These are phyloP conservation scores for Tuta absoluta DNA, from an alignment of 2,888 invertebrate species.

Conservation along the genomic window DNA sequence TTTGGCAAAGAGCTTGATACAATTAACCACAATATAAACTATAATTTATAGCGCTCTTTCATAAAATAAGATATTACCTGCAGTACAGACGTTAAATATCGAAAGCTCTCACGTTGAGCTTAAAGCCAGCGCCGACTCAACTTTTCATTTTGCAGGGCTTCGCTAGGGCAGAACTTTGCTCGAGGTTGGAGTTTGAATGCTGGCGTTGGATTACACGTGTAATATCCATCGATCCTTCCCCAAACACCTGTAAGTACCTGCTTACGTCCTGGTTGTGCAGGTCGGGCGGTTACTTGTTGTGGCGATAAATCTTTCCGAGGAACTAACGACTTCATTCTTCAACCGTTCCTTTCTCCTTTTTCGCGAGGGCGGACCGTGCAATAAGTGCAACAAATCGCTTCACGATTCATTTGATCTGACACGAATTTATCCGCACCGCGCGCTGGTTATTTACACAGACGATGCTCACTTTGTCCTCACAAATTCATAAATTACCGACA, in stretches of 20 bases:
- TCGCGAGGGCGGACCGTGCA: slow-evolving; percentile 52
- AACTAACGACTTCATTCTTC: slow-evolving; percentile 55
- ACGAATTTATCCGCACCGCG: slow-evolving; percentile 77
- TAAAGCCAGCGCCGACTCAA: slow-evolving; percentile 7
- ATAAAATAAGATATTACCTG: not conserved
- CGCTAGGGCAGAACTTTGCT: slow-evolving; percentile 50
- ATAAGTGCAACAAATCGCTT: slow-evolving; percentile 74
- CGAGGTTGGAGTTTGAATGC: slow-evolving; percentile 43
- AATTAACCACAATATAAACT: not conserved
- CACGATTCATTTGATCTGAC: slow-evolving; percentile 80
- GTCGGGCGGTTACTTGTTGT: slow-evolving; percentile 30
- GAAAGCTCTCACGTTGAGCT: slow-evolving; percentile 20
- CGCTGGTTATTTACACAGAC: slow-evolving; percentile 76
- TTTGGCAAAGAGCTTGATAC: not conserved
- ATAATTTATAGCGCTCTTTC: not conserved
- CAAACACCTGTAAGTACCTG: slow-evolving; percentile 21
- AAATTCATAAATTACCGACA: slow-evolving; percentile 82
- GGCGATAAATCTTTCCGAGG: slow-evolving; percentile 47
- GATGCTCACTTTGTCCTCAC: slow-evolving; percentile 76
- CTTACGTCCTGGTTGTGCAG: not conserved
- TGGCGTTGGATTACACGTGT: slow-evolving; percentile 41
- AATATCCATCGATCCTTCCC: slow-evolving; percentile 22
- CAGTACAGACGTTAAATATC: slow-evolving; percentile 9
- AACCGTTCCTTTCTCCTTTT: slow-evolving; percentile 47
- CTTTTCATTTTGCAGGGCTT: slow-evolving; percentile 52